Evolutionary conservation across 2,113 vertebrate species (phyloP).

Genomic region (Melospiza melodia): DNA sequence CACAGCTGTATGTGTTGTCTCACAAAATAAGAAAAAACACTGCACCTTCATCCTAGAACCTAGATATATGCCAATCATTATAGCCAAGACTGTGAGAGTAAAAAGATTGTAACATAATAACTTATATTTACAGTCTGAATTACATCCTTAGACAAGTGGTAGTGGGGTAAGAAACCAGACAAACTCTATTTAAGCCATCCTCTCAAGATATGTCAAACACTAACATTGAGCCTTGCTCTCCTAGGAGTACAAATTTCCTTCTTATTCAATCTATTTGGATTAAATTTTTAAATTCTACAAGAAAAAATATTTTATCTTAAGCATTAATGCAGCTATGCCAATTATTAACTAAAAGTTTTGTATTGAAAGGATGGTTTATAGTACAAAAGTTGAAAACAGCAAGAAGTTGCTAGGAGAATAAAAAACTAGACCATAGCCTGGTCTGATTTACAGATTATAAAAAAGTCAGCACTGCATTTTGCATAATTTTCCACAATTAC

Average conservation of each 20-base stretch:
- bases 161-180: neutral
- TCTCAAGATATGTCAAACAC: neutral
- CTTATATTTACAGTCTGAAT: neutral
- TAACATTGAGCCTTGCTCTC: neutral
- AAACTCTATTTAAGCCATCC: neutral
- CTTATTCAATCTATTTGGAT: slow-evolving; percentile 1
- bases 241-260: neutral
- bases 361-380: neutral
- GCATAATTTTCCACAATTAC: neutral
- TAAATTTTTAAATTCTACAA: neutral
- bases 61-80: neutral
- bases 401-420: neutral
- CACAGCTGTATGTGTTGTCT: neutral
- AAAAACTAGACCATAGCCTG: neutral
- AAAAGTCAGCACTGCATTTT: neutral
- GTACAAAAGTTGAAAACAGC: neutral
- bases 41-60: neutral
- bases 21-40: neutral
- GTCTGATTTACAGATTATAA: neutral
- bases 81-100: neutral
- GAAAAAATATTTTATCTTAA: neutral
- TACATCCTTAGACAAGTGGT: neutral
- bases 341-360: neutral
- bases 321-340: neutral
- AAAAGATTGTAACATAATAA: neutral